Percentiles rank a stretch among this genome's conserved stretches.
Evolutionary conservation across 2,113 vertebrate species (phyloP).

Genomic region (Corythoichthys intestinalis): DNA sequence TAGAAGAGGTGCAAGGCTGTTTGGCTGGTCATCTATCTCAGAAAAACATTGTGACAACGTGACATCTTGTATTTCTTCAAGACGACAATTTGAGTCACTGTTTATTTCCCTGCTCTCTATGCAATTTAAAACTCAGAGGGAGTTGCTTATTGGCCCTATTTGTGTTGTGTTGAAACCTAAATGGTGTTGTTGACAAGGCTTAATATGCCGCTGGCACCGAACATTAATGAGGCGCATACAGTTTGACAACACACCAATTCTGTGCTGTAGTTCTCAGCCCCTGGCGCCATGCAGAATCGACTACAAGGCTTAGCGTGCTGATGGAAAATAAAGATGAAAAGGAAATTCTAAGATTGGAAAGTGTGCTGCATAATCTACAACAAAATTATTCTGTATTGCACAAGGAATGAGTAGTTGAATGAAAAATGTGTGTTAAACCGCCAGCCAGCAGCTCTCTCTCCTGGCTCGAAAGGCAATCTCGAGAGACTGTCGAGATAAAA

Average conservation of each 20-base stretch:
- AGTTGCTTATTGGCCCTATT: background rate
- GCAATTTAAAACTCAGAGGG: background rate
- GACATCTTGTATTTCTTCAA: background rate
- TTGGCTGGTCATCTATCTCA: background rate
- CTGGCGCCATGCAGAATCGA: slow-evolving; percentile 57
- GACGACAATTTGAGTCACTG: background rate
- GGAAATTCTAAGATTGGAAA: slow-evolving; percentile 49
- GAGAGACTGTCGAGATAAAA: slow-evolving; percentile 21
- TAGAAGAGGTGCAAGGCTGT: background rate
- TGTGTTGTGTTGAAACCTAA: background rate
- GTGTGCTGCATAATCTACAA: slow-evolving; percentile 49
- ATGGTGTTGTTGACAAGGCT: background rate
- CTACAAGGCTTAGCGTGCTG: slow-evolving; percentile 60
- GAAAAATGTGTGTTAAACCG: background rate
- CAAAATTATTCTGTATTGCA: slow-evolving; percentile 45
- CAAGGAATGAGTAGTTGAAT: background rate
- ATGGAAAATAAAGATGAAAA: slow-evolving; percentile 60
- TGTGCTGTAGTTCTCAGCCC: slow-evolving; percentile 22
- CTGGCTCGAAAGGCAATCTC: slow-evolving; percentile 35
- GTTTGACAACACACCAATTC: slow-evolving; percentile 36
- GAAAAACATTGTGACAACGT: background rate
- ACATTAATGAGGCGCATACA: background rate
- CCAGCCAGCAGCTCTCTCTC: slow-evolving; percentile 1
- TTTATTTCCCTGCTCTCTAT: background rate
- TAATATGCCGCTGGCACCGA: background rate